Percentiles rank a stretch among this genome's conserved stretches.
phyloP scores from a whole-genome alignment of 2,113 vertebrate genomes.

The Gymnorhina tibicen region DNA sequence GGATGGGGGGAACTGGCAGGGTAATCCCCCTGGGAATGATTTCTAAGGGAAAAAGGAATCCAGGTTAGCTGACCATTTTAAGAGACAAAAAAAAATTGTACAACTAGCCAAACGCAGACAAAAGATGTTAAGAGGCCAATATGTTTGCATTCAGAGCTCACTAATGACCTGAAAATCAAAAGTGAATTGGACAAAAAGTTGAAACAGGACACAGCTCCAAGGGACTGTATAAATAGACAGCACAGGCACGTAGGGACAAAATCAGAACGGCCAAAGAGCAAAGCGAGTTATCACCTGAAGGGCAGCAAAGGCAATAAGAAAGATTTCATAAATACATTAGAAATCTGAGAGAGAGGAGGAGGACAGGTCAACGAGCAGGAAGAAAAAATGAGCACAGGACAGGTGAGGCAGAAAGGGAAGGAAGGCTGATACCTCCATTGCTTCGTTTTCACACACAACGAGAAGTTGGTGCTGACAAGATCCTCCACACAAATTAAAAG shows the following conservation, averaged over 20 bases:
- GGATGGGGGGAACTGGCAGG: background rate
- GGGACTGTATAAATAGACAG: slow-evolving; percentile 9
- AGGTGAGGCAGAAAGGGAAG: background rate
- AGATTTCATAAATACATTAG: background rate
- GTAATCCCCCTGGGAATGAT: background rate
- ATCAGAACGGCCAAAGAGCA: background rate
- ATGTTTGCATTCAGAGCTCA: slow-evolving; percentile 39
- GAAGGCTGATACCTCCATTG: background rate
- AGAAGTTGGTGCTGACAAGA: background rate
- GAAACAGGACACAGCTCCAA: background rate
- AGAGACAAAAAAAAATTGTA: background rate
- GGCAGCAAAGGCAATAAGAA: slow-evolving; percentile 12
- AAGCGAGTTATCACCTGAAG: background rate
- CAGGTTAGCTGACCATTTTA: slow-evolving; percentile 12
- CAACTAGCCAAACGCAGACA: background rate
- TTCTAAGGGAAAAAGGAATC: slow-evolving; percentile 37
- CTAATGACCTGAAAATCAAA: slow-evolving; percentile 52
- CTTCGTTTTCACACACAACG: background rate
- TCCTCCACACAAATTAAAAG: background rate
- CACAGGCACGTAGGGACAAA: background rate
- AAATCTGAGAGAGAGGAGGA: background rate
- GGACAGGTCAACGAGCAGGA: background rate
- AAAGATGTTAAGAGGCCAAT: slow-evolving; percentile 3
- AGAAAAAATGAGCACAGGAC: background rate
- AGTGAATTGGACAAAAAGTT: slow-evolving; percentile 3